These are phyloP conservation scores for Aurelia aurita complex sp. Pacific DNA, from an alignment of 30 jellyfish, hydroid and myxozoan species.

Conservation along the genomic window DNA sequence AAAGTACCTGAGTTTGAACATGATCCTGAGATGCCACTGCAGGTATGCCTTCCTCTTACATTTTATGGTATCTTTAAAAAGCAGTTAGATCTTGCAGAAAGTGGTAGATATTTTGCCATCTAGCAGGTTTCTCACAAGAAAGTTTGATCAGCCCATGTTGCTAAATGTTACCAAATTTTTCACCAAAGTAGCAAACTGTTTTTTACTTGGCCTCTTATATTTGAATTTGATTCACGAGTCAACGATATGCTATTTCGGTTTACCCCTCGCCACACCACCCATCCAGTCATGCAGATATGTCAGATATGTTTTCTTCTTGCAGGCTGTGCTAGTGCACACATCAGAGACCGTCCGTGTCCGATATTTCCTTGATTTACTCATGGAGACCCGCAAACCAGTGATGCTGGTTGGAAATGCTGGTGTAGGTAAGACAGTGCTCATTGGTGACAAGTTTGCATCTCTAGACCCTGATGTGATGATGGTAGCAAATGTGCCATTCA, in stretches of 20 bases:
- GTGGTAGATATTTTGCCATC: no score
- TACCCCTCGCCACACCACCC: no score
- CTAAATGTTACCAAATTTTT: no score
- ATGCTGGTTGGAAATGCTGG: constrained; percentile 99
- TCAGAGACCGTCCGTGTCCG: constrained; percentile 96
- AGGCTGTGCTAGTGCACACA: constrained; percentile 99
- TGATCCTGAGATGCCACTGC: constrained; percentile 98
- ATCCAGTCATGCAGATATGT: no score
- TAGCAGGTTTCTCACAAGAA: no score
- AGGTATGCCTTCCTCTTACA: constrained; percentile 45
- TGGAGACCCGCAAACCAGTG: constrained; percentile 92
- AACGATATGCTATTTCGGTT: no score
- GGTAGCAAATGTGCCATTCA: constrained; percentile 98
- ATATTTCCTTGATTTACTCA: constrained; percentile 86
- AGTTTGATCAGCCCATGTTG: no score
- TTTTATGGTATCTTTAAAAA: no score
- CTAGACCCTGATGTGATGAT: constrained; percentile 94
- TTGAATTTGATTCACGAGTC: no score
- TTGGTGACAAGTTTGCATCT: constrained; percentile 95
- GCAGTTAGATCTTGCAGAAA: no score
- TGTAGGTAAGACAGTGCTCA: constrained; percentile 97
- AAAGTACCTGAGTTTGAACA: constrained; percentile 83
- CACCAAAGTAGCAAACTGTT: no score
- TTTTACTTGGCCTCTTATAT: no score
- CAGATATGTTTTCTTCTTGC: neutral